Base-by-base conservation (phyloP, 2,888 invertebrate species). In the Argyra leucocephala region DNA sequence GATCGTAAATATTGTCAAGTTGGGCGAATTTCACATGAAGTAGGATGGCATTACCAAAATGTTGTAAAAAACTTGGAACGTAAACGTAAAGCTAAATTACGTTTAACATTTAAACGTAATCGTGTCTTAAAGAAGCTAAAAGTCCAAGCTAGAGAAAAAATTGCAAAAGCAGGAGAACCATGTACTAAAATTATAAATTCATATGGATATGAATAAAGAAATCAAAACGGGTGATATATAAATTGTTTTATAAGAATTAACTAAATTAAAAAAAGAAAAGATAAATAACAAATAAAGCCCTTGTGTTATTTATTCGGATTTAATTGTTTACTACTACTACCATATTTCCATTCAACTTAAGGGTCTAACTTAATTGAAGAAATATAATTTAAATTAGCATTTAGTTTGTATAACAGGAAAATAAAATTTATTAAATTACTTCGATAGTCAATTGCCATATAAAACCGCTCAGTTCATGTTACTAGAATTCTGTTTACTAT, bases 11-110 rank as follows among this genome's bases (percentile, higher is more conserved):
- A 90, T 84, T 97, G 96, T 81, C 89, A 90, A 73, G 88, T 99
- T 68, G 97, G 97, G 68, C 90, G 98, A 73, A 85, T 99, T 71
- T 94, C 97, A 61, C 93, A 96, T 80, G 99, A 99, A 83, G 96
- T 99, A 67, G 99, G 99, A 75, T 99, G 99, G 99, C 99, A 99
- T 82, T 99, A 99, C 86, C 90, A 95, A 80, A 88, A 89, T 71
- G 97, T 99, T 65, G 93, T 99, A 67, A 89, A 91, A 78, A 93
- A 95, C 70, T 84, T 99, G 72, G 99, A 99, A 81, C 88, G 91
- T 77, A 97, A 96, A 86, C 89, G 99, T 76, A 89, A 89, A 81
- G 85, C 91, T 70, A 90, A 91, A 84, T 86, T 89, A 69, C 77
- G 75, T 57, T 72, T 80, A 31, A 76, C 74, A 64, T 73, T 80